phyloP scores from a whole-genome alignment of 2,888 invertebrate genomes.

The Limnephilus marmoratus region DNA sequence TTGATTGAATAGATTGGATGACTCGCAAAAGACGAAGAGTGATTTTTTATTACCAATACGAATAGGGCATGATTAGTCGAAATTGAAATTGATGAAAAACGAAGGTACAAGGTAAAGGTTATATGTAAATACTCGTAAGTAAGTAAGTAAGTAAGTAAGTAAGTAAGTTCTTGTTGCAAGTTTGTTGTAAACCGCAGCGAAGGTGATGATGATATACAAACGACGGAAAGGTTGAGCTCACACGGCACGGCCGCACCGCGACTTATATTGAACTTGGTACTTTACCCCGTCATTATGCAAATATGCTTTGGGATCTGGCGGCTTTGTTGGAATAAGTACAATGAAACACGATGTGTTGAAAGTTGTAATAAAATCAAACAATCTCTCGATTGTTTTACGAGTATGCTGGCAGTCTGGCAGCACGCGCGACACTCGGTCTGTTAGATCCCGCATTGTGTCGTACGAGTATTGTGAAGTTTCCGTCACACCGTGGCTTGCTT shows the following conservation, averaged over 20 bases:
- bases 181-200: background rate
- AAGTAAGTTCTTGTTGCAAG: background rate
- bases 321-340: slow-evolving; percentile 44
- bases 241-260: background rate
- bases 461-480: background rate
- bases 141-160: too few relatives aligned
- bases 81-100: background rate
- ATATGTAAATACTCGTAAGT: too few relatives aligned
- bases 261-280: slow-evolving; percentile 44
- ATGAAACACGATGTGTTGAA: slow-evolving; percentile 46
- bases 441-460: slow-evolving; percentile 18
- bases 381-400: slow-evolving; percentile 37
- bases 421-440: slow-evolving; percentile 41
- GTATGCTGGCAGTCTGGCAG: slow-evolving; percentile 12
- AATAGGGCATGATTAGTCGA: too few relatives aligned
- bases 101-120: background rate
- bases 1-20: background rate
- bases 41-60: too few relatives aligned
- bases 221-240: background rate
- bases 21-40: background rate
- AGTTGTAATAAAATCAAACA: slow-evolving; percentile 43
- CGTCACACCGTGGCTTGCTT: background rate
- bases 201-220: background rate
- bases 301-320: slow-evolving; percentile 50
- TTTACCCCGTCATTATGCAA: slow-evolving; percentile 60